Percentiles rank a stretch among this genome's conserved stretches.
phyloP scores from a whole-genome alignment of 2,113 vertebrate species.

The Ictalurus punctatus region DNA sequence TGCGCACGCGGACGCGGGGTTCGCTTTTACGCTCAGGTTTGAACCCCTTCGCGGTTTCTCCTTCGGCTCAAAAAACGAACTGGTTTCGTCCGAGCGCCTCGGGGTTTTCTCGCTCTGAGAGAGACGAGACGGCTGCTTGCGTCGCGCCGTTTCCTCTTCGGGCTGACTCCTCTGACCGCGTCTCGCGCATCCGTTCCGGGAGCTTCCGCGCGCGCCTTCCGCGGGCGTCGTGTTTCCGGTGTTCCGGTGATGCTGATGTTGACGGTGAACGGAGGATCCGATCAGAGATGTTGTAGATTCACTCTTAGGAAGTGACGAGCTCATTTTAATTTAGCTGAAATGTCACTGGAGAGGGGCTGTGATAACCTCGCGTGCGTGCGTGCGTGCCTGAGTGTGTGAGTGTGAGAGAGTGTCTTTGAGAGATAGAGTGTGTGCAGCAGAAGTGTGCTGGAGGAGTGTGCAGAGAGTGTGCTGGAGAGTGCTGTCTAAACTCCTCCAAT shows the following conservation, averaged over 20 bases:
- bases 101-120: conserved; percentile 40
- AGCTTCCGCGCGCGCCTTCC: conserved; percentile 47
- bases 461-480: background rate
- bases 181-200: conserved; percentile 36
- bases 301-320: conserved; percentile 84
- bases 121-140: conserved; percentile 53
- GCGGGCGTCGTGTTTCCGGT: conserved; percentile 38
- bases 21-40: conserved; percentile 34
- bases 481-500: background rate
- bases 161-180: conserved; percentile 54
- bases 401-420: background rate
- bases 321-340: conserved; percentile 70
- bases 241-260: conserved; percentile 56
- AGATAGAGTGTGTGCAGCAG: background rate
- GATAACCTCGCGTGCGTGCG: background rate
- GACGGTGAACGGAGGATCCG: conserved; percentile 53
- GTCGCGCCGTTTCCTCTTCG: conserved; percentile 56
- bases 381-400: background rate
- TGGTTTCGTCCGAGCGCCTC: conserved; percentile 57
- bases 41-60: conserved; percentile 61
- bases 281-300: conserved; percentile 86
- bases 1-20: conserved; percentile 33
- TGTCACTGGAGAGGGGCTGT: background rate
- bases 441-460: background rate
- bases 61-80: conserved; percentile 68